A percentile compares a stretch with the other conserved stretches of the same genome.
phyloP scores from a whole-genome alignment of 1,140 invertebrate genomes.

The Drosophila ironensis region DNA sequence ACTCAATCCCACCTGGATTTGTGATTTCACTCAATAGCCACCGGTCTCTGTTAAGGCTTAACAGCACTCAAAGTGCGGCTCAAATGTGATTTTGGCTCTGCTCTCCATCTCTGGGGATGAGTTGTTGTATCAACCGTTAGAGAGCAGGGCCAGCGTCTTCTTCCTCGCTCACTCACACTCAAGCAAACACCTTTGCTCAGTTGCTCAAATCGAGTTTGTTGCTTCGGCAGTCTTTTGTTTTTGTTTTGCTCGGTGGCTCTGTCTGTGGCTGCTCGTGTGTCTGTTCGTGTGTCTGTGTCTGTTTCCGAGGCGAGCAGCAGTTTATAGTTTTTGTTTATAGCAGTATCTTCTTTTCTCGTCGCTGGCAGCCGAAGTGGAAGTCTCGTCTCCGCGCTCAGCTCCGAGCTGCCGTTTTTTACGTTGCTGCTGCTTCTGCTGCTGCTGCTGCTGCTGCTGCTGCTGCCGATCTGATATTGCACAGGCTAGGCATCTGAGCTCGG shows the following conservation, averaged over 20 bases:
- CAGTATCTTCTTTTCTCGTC: slow-evolving; percentile 48
- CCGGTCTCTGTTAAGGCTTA: slow-evolving; percentile 36
- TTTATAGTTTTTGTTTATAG: slow-evolving; percentile 77
- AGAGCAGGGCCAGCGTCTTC: slow-evolving; percentile 51
- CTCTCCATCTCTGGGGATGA: slow-evolving; percentile 10
- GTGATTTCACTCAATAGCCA: neutral
- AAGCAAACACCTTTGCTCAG: neutral
- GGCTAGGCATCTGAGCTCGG: slow-evolving; percentile 55
- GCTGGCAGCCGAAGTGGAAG: slow-evolving; percentile 23
- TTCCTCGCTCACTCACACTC: slow-evolving; percentile 26
- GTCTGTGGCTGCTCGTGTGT: too few relatives aligned
- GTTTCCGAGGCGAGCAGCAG: slow-evolving; percentile 55
- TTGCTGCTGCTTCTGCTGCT: slow-evolving; percentile 32
- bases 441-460: slow-evolving; percentile 23
- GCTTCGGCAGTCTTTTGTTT: slow-evolving; percentile 52
- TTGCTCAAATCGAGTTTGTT: slow-evolving; percentile 42
- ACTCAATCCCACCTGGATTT: neutral
- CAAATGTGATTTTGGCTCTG: neutral
- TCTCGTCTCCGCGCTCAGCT: slow-evolving; percentile 13
- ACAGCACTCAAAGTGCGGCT: slow-evolving; percentile 55
- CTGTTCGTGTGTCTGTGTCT: too few relatives aligned
- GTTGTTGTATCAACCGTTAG: slow-evolving; percentile 66
- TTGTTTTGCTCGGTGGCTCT: too few relatives aligned
- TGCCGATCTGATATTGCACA: slow-evolving; percentile 62
- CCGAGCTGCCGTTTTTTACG: slow-evolving; percentile 19